These are phyloP conservation scores for Megalops cyprinoides DNA, from an alignment of 2,797 vertebrate genomes.

Conservation along the genomic window DNA sequence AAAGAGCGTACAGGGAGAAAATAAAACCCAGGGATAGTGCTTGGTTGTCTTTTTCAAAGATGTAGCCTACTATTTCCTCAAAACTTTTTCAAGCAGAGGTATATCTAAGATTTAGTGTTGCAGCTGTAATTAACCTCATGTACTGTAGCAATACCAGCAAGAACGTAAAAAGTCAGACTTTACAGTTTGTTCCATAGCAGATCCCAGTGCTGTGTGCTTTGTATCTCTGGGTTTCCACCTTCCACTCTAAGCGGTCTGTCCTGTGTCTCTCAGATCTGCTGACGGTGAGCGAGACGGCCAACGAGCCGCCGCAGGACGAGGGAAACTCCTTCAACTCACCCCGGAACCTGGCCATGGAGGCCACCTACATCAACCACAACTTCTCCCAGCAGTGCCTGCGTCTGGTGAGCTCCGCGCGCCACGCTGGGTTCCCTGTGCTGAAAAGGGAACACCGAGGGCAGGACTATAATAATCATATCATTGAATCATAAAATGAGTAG, in stretches of 20 bases:
- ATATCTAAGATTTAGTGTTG: too few species aligned
- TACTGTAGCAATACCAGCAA: neutral
- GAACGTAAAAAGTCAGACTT: neutral
- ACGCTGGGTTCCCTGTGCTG: neutral
- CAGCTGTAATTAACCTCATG: neutral
- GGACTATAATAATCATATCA: too few species aligned
- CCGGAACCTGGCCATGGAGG: slow-evolving; percentile 96
- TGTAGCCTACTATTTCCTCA: too few species aligned
- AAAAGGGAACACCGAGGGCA: neutral
- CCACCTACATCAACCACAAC: slow-evolving; percentile 99
- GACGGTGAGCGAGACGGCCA: slow-evolving; percentile 96
- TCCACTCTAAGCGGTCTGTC: too few species aligned
- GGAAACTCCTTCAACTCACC: slow-evolving; percentile 97
- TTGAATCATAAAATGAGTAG: too few species aligned
- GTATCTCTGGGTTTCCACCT: neutral
- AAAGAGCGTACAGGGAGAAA: too few species aligned
- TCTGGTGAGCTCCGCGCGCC: slow-evolving; percentile 71
- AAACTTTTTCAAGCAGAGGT: too few species aligned
- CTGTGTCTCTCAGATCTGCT: slow-evolving; percentile 80
- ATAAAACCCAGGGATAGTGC: neutral
- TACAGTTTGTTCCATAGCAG: neutral
- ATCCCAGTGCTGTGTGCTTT: neutral
- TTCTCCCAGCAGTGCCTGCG: slow-evolving; percentile 98
- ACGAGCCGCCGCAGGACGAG: slow-evolving; percentile 96
- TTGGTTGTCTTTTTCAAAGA: too few species aligned